These are phyloP conservation scores for Alcedo quadribrachys DNA, from an alignment of 2,797 vertebrate genomes.

Conservation along the genomic window DNA sequence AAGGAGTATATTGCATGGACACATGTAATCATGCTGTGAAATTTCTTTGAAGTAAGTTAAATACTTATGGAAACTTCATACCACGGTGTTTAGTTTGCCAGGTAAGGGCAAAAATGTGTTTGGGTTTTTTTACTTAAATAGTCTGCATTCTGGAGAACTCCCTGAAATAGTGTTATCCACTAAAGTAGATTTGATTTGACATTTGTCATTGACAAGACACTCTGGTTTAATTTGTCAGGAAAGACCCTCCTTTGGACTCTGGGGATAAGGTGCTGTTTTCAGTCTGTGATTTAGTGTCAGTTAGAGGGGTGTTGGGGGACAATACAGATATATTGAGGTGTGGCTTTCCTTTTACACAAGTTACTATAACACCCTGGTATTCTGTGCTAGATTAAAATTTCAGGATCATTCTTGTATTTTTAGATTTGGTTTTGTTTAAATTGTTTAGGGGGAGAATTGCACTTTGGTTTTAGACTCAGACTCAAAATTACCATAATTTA, in stretches of 20 bases:
- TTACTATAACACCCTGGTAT: neutral
- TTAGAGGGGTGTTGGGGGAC: neutral
- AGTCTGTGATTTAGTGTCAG: neutral
- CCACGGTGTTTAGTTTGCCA: neutral
- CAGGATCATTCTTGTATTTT: neutral
- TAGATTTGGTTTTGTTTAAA: neutral
- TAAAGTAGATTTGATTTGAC: neutral
- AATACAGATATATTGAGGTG: neutral
- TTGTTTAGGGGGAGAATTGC: neutral
- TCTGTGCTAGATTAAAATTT: neutral
- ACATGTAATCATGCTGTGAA: neutral
- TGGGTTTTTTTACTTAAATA: neutral
- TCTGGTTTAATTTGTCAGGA: neutral
- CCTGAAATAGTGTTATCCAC: neutral
- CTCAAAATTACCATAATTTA: neutral
- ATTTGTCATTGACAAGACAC: neutral
- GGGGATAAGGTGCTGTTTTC: neutral
- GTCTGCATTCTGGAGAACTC: neutral
- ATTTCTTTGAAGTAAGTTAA: neutral
- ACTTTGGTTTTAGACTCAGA: neutral
- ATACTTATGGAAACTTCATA: neutral
- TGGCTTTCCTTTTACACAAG: neutral
- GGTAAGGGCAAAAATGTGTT: neutral
- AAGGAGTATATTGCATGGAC: neutral
- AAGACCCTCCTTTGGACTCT: neutral